Evolutionary conservation across 2,888 invertebrate genomes (phyloP).

Genomic region (Agrotis puta): DNA sequence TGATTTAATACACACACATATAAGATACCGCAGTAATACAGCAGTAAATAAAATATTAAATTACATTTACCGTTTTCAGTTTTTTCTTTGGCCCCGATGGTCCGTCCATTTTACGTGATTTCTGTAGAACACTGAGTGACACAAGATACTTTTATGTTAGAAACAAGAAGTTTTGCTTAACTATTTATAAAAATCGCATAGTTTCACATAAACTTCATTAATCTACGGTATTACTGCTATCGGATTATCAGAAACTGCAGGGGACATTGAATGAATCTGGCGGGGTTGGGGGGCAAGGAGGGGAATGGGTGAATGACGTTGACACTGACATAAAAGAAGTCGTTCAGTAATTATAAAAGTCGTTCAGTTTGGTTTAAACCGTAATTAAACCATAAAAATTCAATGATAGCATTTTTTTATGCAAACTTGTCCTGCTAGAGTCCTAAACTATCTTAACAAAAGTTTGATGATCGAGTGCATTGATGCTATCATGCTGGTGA

Average conservation of each 20-base stretch:
- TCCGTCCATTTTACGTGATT: constrained; percentile 77
- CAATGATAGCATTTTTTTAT: no score
- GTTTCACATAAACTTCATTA: constrained; percentile 2
- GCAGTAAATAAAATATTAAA: constrained; percentile 19
- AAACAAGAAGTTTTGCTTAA: constrained; percentile 14
- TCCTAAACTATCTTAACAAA: no score
- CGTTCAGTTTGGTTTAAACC: no score
- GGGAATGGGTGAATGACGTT: background rate
- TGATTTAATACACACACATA: constrained; percentile 14
- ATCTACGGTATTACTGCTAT: background rate
- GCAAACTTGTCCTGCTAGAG: no score
- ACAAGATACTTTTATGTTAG: constrained; percentile 31
- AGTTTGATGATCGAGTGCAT: no score
- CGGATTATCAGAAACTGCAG: constrained; percentile 17
- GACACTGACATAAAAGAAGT: constrained; percentile 21
- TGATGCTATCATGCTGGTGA: no score
- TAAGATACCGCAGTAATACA: background rate
- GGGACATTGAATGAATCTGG: background rate
- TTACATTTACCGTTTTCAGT: constrained; percentile 85
- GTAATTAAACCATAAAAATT: no score
- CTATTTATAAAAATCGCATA: constrained; percentile 31
- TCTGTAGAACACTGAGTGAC: constrained; percentile 12
- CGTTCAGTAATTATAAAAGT: constrained; percentile 20
- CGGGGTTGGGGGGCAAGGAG: no score
- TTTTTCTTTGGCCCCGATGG: constrained; percentile 87